These are phyloP conservation scores for Acipenser oxyrinchus DNA, from an alignment of 2,797 vertebrate species.

Conservation along the genomic window DNA sequence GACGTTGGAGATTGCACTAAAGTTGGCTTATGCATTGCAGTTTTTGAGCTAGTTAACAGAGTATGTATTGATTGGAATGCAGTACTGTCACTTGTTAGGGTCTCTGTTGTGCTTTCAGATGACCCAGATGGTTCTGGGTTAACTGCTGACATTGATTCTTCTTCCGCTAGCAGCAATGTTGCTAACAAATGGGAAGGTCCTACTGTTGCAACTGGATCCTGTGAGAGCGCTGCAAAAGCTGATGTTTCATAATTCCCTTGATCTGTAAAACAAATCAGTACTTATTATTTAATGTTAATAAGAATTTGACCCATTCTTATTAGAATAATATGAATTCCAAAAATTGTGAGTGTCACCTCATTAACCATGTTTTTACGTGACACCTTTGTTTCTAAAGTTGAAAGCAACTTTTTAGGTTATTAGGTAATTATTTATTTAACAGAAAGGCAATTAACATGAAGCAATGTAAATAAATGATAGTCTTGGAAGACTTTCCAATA, in stretches of 20 bases:
- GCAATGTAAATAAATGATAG: too few relatives aligned
- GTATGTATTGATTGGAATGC: conserved; percentile 61
- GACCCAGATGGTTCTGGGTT: conserved; percentile 42
- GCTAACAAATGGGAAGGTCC: conserved; percentile 55
- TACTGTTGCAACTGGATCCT: conserved; percentile 49
- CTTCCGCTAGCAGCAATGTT: conserved; percentile 60
- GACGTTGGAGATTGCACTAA: conserved; percentile 55
- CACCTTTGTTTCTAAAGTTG: too few relatives aligned
- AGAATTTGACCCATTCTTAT: neutral
- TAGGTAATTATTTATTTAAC: too few relatives aligned
- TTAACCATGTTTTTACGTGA: too few relatives aligned
- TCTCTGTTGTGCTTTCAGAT: conserved; percentile 32
- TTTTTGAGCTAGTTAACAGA: conserved; percentile 46
- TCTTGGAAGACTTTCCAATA: too few relatives aligned
- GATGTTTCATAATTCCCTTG: conserved; percentile 55
- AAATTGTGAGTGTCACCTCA: too few relatives aligned
- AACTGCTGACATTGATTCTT: conserved; percentile 54
- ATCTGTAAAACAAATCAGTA: conserved; percentile 41
- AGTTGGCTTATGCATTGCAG: conserved; percentile 46
- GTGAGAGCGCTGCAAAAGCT: conserved; percentile 53
- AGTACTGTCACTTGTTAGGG: conserved; percentile 32
- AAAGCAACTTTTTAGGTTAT: too few relatives aligned
- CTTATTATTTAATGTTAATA: neutral
- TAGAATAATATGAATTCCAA: neutral
- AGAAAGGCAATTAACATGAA: too few relatives aligned